phyloP scores from a whole-genome alignment of 2,888 invertebrate species.

The Imbricaverruca yamaguchii region DNA sequence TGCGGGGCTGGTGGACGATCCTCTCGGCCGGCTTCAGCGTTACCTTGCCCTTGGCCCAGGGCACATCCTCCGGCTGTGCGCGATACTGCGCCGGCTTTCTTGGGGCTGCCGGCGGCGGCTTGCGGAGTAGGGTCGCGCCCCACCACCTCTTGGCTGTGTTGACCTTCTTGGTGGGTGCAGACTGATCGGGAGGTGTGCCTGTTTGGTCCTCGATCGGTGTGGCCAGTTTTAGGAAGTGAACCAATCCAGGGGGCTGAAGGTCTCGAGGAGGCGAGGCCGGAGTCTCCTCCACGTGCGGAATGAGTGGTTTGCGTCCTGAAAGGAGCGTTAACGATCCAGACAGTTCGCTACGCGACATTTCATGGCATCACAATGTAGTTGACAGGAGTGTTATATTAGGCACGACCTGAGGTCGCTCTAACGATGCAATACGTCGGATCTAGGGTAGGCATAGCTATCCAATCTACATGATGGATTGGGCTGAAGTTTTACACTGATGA shows the following conservation, averaged over 20 bases:
- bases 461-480: no score
- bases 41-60: constrained; percentile 26
- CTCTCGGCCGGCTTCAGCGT: constrained; percentile 29
- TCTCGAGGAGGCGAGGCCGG: background rate
- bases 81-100: background rate
- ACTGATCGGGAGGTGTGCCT: background rate
- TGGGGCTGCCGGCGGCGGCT: background rate
- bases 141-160: constrained; percentile 6
- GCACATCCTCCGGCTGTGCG: background rate
- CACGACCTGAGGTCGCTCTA: no score
- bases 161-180: background rate
- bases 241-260: background rate
- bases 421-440: no score
- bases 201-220: background rate
- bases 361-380: no score
- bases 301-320: background rate
- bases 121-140: background rate
- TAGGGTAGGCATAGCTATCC: no score
- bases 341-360: no score
- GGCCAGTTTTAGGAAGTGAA: background rate
- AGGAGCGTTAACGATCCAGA: background rate
- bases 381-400: no score
- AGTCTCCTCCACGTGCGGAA: background rate
- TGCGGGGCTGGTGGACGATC: constrained; percentile 23
- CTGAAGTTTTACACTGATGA: no score